These are phyloP conservation scores for Cotesia glomerata DNA, from an alignment of 1,140 invertebrate species.

Conservation along the genomic window DNA sequence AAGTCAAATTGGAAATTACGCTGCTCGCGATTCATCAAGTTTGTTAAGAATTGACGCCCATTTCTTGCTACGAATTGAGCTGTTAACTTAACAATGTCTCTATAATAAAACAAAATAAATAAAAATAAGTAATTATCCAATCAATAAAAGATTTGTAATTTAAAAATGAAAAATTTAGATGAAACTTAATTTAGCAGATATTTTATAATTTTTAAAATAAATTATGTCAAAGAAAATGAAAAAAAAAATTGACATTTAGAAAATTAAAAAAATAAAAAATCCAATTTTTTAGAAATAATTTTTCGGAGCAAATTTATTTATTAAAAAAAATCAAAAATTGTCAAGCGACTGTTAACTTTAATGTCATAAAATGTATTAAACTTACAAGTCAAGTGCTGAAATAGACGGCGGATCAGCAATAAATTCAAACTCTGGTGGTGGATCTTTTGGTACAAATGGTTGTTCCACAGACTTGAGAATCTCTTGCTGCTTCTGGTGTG, in stretches of 20 bases:
- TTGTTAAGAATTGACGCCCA: constrained; percentile 96
- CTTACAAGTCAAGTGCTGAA: constrained; percentile 94
- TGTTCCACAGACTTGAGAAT: constrained; percentile 86
- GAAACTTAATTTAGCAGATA: too few relatives aligned
- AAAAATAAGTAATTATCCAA: constrained; percentile 24
- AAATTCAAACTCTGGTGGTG: constrained; percentile 96
- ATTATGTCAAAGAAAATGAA: too few relatives aligned
- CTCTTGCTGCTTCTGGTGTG: constrained; percentile 87
- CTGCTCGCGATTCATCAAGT: constrained; percentile 97
- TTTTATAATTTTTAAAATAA: too few relatives aligned
- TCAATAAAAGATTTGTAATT: neutral
- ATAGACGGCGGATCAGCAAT: constrained; percentile 98
- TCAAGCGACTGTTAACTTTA: too few relatives aligned
- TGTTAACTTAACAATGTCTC: constrained; percentile 96
- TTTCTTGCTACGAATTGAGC: constrained; percentile 99
- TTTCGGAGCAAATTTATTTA: too few relatives aligned
- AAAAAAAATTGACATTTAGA: too few relatives aligned
- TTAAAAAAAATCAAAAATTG: too few relatives aligned
- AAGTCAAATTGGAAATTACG: constrained; percentile 99
- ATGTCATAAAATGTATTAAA: too few relatives aligned
- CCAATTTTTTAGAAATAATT: too few relatives aligned
- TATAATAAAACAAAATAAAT: constrained; percentile 58
- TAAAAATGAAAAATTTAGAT: constrained; percentile 41
- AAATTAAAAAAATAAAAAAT: too few relatives aligned
- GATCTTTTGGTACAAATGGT: constrained; percentile 92